phyloP scores from a whole-genome alignment of 2,113 vertebrate genomes.

The Ceyx margarethae region DNA sequence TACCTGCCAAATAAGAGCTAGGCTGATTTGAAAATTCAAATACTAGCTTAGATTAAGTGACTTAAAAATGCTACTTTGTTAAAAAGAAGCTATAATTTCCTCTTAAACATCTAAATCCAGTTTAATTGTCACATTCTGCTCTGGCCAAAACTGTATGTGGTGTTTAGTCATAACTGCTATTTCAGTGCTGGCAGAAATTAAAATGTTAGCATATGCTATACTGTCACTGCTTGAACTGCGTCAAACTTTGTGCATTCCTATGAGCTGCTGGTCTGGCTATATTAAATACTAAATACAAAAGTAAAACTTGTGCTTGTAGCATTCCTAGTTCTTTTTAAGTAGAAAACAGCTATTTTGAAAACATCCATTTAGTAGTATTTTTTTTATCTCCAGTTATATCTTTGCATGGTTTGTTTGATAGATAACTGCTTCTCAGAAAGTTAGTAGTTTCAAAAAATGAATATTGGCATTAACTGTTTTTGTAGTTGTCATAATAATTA shows the following conservation, averaged over 20 bases:
- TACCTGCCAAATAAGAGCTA: neutral
- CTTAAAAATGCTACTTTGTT: neutral
- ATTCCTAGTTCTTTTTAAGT: neutral
- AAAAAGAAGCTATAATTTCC: neutral
- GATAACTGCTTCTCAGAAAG: neutral
- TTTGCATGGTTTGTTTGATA: neutral
- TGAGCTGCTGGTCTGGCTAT: neutral
- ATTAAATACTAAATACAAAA: conserved; percentile 6
- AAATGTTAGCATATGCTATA: neutral
- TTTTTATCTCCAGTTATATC: fast-evolving
- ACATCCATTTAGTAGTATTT: neutral
- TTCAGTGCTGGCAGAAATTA: neutral
- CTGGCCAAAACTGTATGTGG: neutral
- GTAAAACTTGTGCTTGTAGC: neutral
- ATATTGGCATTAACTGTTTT: neutral
- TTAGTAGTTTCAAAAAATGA: neutral
- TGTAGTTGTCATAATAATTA: neutral
- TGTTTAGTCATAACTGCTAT: neutral
- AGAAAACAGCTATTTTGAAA: neutral
- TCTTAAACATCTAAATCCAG: neutral
- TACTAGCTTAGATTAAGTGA: neutral
- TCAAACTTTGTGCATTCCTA: neutral
- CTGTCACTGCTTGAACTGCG: neutral
- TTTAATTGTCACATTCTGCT: neutral
- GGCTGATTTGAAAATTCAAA: neutral